These are phyloP conservation scores for Bungarus multicinctus DNA, from an alignment of 2,113 vertebrate species.

Conservation along the genomic window DNA sequence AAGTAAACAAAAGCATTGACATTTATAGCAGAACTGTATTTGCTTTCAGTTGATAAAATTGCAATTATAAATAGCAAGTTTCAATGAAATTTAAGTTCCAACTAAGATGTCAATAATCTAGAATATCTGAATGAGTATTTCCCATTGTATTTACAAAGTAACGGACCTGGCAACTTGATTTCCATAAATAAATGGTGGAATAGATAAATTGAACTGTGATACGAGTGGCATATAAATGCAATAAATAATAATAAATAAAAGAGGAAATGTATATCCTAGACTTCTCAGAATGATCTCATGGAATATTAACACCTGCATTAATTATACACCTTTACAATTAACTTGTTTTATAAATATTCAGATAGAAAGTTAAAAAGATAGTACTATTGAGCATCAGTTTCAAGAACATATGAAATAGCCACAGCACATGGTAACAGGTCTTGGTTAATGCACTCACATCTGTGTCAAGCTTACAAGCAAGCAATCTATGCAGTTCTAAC, in stretches of 20 bases:
- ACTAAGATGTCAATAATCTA: not conserved
- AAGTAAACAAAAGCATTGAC: not conserved
- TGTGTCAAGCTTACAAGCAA: not conserved
- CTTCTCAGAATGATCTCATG: not conserved
- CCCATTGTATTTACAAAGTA: not conserved
- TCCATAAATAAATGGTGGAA: not conserved
- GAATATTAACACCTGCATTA: not conserved
- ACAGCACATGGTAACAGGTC: not conserved
- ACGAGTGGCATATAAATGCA: not conserved
- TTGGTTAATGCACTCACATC: not conserved
- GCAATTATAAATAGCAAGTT: not conserved
- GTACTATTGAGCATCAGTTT: not conserved
- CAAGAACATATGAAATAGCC: not conserved
- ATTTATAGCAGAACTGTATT: not conserved
- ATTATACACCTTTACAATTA: not conserved
- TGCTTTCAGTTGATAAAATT: not conserved
- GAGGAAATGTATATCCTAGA: not conserved
- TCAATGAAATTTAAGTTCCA: not conserved
- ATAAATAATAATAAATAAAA: not conserved
- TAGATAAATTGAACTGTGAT: not conserved
- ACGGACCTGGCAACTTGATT: not conserved
- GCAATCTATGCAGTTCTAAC: not conserved
- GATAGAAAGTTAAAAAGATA: not conserved
- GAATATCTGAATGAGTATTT: not conserved
- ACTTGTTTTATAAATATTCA: not conserved